These are phyloP conservation scores for Albula goreensis DNA, from an alignment of 2,113 vertebrate genomes.

Conservation along the genomic window DNA sequence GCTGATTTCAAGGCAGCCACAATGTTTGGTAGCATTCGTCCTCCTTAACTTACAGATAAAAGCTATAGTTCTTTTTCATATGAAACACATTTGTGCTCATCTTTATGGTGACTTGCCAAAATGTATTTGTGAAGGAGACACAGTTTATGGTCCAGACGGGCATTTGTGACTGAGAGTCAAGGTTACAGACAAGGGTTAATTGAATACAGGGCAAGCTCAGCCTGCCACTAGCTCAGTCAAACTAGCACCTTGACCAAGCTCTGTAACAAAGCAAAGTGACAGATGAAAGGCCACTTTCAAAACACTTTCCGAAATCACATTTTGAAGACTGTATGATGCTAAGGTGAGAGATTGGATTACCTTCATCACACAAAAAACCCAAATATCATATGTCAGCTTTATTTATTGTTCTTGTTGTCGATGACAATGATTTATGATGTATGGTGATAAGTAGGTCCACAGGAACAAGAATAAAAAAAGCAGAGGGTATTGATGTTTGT, in stretches of 20 bases:
- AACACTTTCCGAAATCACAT: no score
- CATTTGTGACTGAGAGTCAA: neutral
- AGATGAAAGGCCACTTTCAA: no score
- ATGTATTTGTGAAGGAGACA: neutral
- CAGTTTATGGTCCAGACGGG: neutral
- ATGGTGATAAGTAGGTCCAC: slow-evolving; percentile 22
- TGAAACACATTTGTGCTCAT: neutral
- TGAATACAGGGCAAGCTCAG: neutral
- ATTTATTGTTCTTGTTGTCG: slow-evolving; percentile 6
- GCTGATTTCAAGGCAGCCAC: neutral
- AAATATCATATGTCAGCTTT: slow-evolving; percentile 34
- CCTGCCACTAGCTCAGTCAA: neutral
- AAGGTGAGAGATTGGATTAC: neutral
- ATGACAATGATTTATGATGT: slow-evolving; percentile 39
- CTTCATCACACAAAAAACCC: neutral
- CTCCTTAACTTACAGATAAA: neutral
- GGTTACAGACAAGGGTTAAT: no score
- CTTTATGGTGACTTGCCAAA: neutral
- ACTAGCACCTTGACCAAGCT: neutral
- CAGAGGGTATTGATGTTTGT: slow-evolving; percentile 4
- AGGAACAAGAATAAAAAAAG: slow-evolving; percentile 2
- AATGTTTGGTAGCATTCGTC: neutral
- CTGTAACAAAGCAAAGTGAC: no score
- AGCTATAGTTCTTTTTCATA: neutral
- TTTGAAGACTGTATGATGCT: no score